A percentile compares a stretch with the other conserved stretches of the same genome.
These are phyloP conservation scores for Ophioninae sp. DNA, from an alignment of 2,888 invertebrate species.

Conservation along the genomic window DNA sequence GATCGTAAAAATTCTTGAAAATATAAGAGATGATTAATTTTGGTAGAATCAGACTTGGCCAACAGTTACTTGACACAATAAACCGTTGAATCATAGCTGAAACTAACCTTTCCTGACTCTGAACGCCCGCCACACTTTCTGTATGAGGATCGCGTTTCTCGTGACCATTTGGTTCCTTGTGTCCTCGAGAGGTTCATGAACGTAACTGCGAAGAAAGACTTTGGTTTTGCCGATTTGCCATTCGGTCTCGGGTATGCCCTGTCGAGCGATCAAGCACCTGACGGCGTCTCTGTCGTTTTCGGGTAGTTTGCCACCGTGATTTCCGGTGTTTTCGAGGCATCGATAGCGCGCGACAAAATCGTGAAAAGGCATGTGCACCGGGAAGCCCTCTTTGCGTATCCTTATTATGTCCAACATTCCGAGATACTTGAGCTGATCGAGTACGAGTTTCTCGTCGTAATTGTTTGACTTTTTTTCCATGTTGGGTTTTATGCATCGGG, in stretches of 20 bases:
- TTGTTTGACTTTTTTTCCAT: conserved; percentile 90
- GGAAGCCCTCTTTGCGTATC: conserved; percentile 94
- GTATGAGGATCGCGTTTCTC: conserved; percentile 88
- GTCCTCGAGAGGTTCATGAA: conserved; percentile 93
- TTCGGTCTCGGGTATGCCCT: conserved; percentile 87
- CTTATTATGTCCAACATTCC: conserved; percentile 97
- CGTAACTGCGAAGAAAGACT: conserved; percentile 91
- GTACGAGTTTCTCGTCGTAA: conserved; percentile 90
- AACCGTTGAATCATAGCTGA: not conserved
- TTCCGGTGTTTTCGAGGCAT: conserved; percentile 83
- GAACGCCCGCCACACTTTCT: conserved; percentile 88
- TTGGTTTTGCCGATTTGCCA: conserved; percentile 95
- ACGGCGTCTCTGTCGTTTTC: conserved; percentile 80
- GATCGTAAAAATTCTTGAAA: too few species aligned
- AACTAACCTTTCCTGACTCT: conserved; percentile 83
- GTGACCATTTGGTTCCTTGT: conserved; percentile 87
- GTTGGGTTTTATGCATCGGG: conserved; percentile 96
- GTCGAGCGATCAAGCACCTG: conserved; percentile 84
- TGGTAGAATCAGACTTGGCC: too few species aligned
- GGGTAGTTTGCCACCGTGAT: conserved; percentile 70
- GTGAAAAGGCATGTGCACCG: conserved; percentile 90
- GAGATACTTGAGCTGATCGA: conserved; percentile 93
- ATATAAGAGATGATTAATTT: too few species aligned
- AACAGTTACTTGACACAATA: too few species aligned
- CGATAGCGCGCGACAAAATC: conserved; percentile 90